Base-by-base conservation (phyloP, 2,113 vertebrate species). In the Pachyramphus minor region DNA sequence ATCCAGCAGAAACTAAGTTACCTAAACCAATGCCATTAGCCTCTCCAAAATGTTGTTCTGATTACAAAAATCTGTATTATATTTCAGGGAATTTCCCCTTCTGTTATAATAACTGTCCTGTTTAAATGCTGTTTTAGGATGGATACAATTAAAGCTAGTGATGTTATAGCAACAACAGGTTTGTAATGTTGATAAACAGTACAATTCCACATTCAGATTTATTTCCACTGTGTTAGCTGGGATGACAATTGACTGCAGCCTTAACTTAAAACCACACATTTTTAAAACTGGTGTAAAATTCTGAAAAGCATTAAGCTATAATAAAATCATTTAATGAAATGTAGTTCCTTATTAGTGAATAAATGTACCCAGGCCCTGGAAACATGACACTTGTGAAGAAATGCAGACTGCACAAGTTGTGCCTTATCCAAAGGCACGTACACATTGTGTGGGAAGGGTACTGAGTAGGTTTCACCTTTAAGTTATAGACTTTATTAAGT, bases 341-440 rank as follows among this genome's bases (percentile, higher is more conserved):
- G 19, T 5, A 62, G 15, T 14, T 64, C 18, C 53, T 50, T 55
- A 15, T 35, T 22, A 31, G 12, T 14, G 25, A 87, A 37, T 35
- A 53, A 33, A 24, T 9, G 33, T 11, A 25, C 2, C 41, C 21
- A 71, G 22, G 35, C 50, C 63, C 41, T 76, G 49, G 44, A 90
- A 81, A 64, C 11, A 21, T 2, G 11, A 39, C 33, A 14, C 14
- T n/a, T 30, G 9, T 31, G 31, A 74, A 64, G 49, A 37, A 72
- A 44, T 8, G 4, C 12, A 67, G 55, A 30, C 1, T 11, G 9
- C 10, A 7, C 5, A 41, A 35, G 13, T 6, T 1, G 8, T 37
- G 33, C 35, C 42, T 56, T 27, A 28, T 6, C 55, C 74, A 73
- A 88, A 67, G 37, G 35, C 53, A 80, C 0, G 0, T 19, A 49